Base-by-base conservation (phyloP, 2,797 vertebrate genomes). In the Sebastes jordani region DNA sequence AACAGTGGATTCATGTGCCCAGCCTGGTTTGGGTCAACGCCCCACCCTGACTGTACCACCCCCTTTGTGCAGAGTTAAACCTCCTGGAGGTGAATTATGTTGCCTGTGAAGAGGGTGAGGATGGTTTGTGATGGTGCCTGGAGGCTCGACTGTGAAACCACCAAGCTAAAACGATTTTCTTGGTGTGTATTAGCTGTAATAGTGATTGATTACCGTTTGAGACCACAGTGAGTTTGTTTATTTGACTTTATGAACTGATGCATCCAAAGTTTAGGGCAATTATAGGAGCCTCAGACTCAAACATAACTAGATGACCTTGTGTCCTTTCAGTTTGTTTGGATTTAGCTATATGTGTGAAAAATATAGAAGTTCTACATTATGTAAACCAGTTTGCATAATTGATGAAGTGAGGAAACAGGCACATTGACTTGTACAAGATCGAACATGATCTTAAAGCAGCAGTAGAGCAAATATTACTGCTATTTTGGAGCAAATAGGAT, bases 1-100 rank as follows among this genome's bases (percentile, higher is more conserved):
- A 71, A 2, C 56, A 29, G 80, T 18, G n/a, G 58, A 11, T 62
- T 81, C 23, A 36, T 83, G 66, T 61, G 46, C 60, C 69, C 16
- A 36, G 82, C 20, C 62, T 73, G 81, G 32, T 59, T 59, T 36
- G 27, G 27, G 27, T 29, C 27, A 78, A 82, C 76, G 92, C 91
- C 91, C 91, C 87, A 89, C 84, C 90, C 88, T 52, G 74, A 52
- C 62, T 72, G 76, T 52, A 18, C 36, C 69, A 20, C 38, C 67
- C 80, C 78, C 76, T 85, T 87, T 90, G 87, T 89, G 58, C 46
- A 6, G 2, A 36, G 3, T 63, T 29, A 13, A 74, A 81, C 54
- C 71, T 30, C 58, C 5, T 61, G 23, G 27, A 46, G 52, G 4
- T 18, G 55, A 11, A 22, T 60, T 23, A 1, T 29, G 6, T 13